phyloP scores from a whole-genome alignment of 2,113 vertebrate genomes.

The Ahaetulla prasina region DNA sequence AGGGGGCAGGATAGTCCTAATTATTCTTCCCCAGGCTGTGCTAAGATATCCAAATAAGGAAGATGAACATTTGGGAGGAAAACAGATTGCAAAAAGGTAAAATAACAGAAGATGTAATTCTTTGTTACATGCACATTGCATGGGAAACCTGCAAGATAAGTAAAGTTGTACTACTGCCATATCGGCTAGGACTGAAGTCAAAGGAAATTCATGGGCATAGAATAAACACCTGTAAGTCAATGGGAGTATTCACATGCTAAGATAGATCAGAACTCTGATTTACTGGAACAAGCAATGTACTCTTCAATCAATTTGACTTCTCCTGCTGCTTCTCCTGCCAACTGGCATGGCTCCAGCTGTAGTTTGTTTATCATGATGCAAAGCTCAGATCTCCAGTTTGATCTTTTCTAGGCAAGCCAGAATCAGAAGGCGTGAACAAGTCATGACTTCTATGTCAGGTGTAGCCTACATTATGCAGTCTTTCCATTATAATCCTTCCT shows the following conservation, averaged over 20 bases:
- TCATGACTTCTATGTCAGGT: neutral
- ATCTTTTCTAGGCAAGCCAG: neutral
- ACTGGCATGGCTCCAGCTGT: neutral
- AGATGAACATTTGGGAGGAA: neutral
- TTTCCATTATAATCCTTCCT: neutral
- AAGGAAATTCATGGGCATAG: neutral
- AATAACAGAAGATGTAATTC: neutral
- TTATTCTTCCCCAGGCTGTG: constrained; percentile 40
- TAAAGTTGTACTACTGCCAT: neutral
- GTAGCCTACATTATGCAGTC: neutral
- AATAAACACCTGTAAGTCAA: neutral
- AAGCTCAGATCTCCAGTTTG: neutral
- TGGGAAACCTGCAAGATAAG: neutral
- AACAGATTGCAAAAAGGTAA: constrained; percentile 31
- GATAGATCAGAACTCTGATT: neutral
- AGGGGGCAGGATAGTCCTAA: neutral
- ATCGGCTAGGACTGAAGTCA: neutral
- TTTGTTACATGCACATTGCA: neutral
- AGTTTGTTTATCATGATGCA: neutral
- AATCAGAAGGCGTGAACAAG: neutral
- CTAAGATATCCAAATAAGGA: constrained; percentile 38
- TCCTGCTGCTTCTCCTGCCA: neutral
- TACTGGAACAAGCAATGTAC: neutral
- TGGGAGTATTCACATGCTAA: neutral
- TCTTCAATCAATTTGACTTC: neutral